phyloP scores from a whole-genome alignment of 2,113 vertebrate genomes.

The Larimichthys polyactis region DNA sequence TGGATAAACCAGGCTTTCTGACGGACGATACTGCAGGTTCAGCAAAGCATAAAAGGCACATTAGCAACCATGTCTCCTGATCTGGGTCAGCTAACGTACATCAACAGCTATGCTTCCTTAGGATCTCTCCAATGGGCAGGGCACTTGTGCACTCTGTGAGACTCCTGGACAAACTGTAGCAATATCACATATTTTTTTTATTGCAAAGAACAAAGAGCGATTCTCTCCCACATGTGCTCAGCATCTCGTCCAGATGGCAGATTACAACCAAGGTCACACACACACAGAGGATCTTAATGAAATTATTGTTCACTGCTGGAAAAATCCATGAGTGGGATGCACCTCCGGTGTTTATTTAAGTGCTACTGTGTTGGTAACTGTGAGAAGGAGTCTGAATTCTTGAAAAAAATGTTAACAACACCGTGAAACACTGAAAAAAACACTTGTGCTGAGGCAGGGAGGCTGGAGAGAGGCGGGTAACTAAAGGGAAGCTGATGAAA shows the following conservation, averaged over 20 bases:
- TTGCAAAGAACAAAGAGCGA: constrained; percentile 16
- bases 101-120: neutral
- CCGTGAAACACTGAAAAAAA: neutral
- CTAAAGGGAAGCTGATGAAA: constrained; percentile 3
- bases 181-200: constrained; percentile 16
- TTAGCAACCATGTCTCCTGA: neutral
- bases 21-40: neutral
- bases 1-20: neutral
- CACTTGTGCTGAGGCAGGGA: neutral
- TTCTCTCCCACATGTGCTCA: constrained; percentile 36
- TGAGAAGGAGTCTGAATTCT: neutral
- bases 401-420: constrained; percentile 3
- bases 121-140: neutral
- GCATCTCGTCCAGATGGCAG: constrained; percentile 57
- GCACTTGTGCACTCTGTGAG: neutral
- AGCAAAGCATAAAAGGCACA: neutral
- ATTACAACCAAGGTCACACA: constrained; percentile 56
- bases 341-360: neutral
- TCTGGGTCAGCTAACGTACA: neutral
- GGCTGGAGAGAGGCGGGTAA: neutral
- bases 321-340: constrained; percentile 27
- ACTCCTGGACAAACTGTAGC: neutral
- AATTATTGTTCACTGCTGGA: constrained; percentile 36
- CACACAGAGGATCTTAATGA: constrained; percentile 32
- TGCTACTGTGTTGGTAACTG: neutral